Evolutionary conservation across 1,140 invertebrate species (phyloP).

Genomic region (Orchesella cincta): DNA sequence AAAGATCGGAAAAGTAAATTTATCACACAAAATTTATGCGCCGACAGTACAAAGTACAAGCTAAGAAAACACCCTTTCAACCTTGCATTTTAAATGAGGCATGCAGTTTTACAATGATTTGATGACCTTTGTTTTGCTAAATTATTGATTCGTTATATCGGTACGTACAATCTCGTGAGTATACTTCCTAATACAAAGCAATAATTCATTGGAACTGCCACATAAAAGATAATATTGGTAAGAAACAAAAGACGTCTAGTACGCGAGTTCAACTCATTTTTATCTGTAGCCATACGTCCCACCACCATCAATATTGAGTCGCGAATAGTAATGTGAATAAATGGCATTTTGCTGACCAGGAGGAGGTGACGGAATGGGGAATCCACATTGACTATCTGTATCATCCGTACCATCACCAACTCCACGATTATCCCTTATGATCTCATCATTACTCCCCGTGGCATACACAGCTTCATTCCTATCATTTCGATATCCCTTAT

Average conservation of each 20-base stretch:
- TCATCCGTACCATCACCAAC: slow-evolving; percentile 20
- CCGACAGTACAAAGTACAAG: neutral
- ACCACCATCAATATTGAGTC: slow-evolving; percentile 10
- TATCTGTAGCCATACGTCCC: neutral
- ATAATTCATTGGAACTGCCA: too few relatives aligned
- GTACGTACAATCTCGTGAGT: too few relatives aligned
- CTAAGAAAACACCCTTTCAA: neutral
- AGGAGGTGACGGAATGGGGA: slow-evolving; percentile 14
- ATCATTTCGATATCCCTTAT: slow-evolving; percentile 5
- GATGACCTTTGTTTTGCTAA: too few relatives aligned
- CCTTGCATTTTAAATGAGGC: neutral
- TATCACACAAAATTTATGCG: neutral
- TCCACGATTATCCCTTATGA: neutral
- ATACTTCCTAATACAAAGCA: neutral
- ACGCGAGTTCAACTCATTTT: neutral
- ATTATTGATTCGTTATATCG: too few relatives aligned
- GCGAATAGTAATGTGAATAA: slow-evolving; percentile 1
- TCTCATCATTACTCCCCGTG: neutral
- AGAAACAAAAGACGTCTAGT: too few relatives aligned
- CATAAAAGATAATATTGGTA: too few relatives aligned
- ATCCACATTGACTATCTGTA: slow-evolving; percentile 23
- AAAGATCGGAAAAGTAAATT: neutral
- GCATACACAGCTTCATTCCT: slow-evolving; percentile 4
- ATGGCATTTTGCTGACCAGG: neutral
- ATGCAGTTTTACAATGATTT: too few relatives aligned